phyloP scores from a whole-genome alignment of 2,888 invertebrate species.

The Nomada goodeniana region DNA sequence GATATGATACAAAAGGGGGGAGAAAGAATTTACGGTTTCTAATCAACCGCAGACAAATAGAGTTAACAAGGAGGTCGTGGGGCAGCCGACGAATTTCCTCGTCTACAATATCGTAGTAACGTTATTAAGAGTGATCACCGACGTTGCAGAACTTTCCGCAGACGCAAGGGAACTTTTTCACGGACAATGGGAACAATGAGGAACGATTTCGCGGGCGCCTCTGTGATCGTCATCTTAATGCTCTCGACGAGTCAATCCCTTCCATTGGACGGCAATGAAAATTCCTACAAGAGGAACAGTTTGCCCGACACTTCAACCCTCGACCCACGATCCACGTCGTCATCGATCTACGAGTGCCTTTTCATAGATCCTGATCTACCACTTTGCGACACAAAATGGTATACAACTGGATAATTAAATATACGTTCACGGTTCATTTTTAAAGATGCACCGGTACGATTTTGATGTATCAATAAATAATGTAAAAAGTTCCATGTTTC shows the following conservation, averaged over 20 bases:
- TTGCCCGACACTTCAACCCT: constrained; percentile 13
- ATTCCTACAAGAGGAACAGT: constrained; percentile 40
- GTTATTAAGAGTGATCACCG: constrained; percentile 43
- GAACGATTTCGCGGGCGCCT: constrained; percentile 34
- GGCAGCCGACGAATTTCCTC: neutral
- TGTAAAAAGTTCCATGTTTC: neutral
- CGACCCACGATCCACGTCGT: neutral
- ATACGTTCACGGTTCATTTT: too few species aligned
- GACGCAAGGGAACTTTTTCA: constrained; percentile 29
- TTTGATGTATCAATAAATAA: neutral
- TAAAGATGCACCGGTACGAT: too few species aligned
- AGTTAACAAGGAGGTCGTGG: constrained; percentile 28
- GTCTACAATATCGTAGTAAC: constrained; percentile 30
- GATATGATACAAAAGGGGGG: neutral
- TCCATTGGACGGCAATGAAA: constrained; percentile 17
- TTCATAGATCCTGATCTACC: constrained; percentile 67
- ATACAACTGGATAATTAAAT: constrained; percentile 3
- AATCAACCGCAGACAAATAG: constrained; percentile 19
- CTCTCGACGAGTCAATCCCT: constrained; percentile 46
- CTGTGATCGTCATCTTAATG: constrained; percentile 55
- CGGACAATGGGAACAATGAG: constrained; percentile 54
- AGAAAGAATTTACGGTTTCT: neutral
- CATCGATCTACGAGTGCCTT: constrained; percentile 65
- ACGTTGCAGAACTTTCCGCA: constrained; percentile 53
- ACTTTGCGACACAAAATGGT: constrained; percentile 66